Percentiles rank a stretch among this genome's conserved stretches.
Evolutionary conservation across 2,113 vertebrate genomes (phyloP).

Genomic region (Lepidothrix coronata): DNA sequence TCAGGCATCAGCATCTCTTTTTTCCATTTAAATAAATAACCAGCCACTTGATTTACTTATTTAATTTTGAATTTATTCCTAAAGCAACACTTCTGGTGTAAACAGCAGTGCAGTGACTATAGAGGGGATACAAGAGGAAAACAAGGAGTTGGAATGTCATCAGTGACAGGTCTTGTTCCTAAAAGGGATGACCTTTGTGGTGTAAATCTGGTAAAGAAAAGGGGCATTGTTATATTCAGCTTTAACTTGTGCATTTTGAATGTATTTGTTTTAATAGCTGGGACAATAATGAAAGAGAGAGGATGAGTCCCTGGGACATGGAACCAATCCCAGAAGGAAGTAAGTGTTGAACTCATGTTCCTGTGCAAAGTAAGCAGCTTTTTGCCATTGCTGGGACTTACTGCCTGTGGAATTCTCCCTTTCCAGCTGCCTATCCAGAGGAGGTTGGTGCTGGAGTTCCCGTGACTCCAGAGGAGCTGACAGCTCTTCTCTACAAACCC

Average conservation of each 20-base stretch:
- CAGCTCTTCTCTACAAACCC: conserved; percentile 89
- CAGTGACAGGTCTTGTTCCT: not conserved
- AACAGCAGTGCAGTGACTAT: not conserved
- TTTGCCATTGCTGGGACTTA: conserved; percentile 22
- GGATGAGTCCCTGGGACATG: conserved; percentile 99
- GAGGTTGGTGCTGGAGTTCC: conserved; percentile 92
- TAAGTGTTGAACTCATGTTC: conserved; percentile 60
- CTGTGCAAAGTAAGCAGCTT: not conserved
- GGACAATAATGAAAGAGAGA: conserved; percentile 96
- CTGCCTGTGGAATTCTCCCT: conserved; percentile 10
- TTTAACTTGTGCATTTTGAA: not conserved
- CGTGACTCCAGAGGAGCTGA: conserved; percentile 90
- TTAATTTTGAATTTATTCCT: not conserved
- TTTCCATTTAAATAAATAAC: not conserved
- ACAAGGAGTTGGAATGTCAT: not conserved
- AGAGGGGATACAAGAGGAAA: not conserved
- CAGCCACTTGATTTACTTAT: not conserved
- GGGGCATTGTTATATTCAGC: not conserved
- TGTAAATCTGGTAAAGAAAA: not conserved
- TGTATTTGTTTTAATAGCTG: conserved; percentile 77
- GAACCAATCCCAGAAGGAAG: conserved; percentile 97
- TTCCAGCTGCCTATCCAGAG: conserved; percentile 84
- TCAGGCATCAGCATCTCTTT: not conserved
- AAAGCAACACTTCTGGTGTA: not conserved
- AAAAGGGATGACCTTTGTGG: not conserved